Evolutionary conservation across 2,888 invertebrate species (phyloP), one percentile per base, ranked within the genome.

Genomic region (Ophion ventricosus): DNA sequence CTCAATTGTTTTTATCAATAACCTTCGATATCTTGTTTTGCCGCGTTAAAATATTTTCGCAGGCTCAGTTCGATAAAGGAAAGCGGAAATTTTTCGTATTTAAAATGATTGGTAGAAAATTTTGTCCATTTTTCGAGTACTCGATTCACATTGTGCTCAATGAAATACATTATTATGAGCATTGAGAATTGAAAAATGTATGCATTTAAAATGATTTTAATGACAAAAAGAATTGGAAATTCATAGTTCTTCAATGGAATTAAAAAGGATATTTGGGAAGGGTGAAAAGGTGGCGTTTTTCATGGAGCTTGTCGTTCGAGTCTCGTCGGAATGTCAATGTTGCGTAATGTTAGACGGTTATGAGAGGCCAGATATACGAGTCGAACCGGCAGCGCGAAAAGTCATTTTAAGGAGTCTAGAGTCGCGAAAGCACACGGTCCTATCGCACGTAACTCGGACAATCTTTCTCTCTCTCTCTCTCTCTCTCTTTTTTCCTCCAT

Each of bases 401-500:
- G 49, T 43, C 70, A 40, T 76, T 80, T 80, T 80, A 59, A 66
- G 80, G 74, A 79, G 69, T 57, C 69, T 63, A 69, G 17, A 26
- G 17, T 66, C 64, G 59, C 80, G 43, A 74, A 61, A 74, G 80
- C 80, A 49, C 57, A 80, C 80, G 59, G 59, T 64, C 66, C 64
- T 79, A 61, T 72, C 66, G 67, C 69, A 63, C 76, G 79, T 84
- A 84, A 81, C 74, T 73, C 70, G 74, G 49, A 70, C 63, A 66
- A 81, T 82, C 54, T 72, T 77, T 49, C 40, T 63, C 63, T 63
- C 49, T 59, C n/a, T 77, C 43, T 78, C 63, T 81, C 63, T 73
- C 76, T 79, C 23, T 29, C 43, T 77, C 49, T 77, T 8, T 61
- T 4, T 70, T 35, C 40, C 25, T 69, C 61, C 63, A 61, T 66